Conservation (phyloP, 2,888 invertebrate genomes). For the Melitaea athalia region DNA sequence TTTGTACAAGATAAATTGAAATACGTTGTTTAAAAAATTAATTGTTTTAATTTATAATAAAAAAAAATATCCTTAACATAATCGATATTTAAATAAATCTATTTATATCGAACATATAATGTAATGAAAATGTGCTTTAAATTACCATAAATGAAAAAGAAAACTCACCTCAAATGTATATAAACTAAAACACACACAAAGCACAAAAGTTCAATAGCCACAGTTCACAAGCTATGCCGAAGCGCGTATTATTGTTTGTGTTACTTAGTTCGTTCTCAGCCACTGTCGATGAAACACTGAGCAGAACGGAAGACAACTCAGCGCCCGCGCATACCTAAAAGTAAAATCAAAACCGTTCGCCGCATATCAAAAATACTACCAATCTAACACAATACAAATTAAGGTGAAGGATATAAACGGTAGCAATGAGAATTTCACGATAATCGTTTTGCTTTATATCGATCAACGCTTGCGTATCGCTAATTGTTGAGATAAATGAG, state of each 20-base stretch:
- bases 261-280: constrained; percentile 76
- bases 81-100: neutral
- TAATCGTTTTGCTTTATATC: constrained; percentile 55
- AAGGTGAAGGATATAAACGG: constrained; percentile 76
- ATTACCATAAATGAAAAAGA: constrained; percentile 21
- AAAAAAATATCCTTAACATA: neutral
- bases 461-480: neutral
- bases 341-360: constrained; percentile 64
- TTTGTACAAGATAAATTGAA: neutral
- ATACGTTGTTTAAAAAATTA: neutral
- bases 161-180: constrained; percentile 37
- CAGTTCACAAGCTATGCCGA: constrained; percentile 62
- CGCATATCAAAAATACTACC: constrained; percentile 59
- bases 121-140: neutral
- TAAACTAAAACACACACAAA: constrained; percentile 63
- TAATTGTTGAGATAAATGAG: constrained; percentile 29
- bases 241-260: constrained; percentile 52
- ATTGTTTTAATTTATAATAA: neutral
- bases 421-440: constrained; percentile 55
- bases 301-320: constrained; percentile 67
- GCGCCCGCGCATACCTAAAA: constrained; percentile 74
- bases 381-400: constrained; percentile 69
- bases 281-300: constrained; percentile 76
- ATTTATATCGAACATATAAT: constrained; percentile 15
- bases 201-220: constrained; percentile 66